A percentile compares a stretch with the other conserved stretches of the same genome.
These are phyloP conservation scores for Kradibia gibbosae DNA, from an alignment of 1,140 invertebrate genomes.

Conservation along the genomic window DNA sequence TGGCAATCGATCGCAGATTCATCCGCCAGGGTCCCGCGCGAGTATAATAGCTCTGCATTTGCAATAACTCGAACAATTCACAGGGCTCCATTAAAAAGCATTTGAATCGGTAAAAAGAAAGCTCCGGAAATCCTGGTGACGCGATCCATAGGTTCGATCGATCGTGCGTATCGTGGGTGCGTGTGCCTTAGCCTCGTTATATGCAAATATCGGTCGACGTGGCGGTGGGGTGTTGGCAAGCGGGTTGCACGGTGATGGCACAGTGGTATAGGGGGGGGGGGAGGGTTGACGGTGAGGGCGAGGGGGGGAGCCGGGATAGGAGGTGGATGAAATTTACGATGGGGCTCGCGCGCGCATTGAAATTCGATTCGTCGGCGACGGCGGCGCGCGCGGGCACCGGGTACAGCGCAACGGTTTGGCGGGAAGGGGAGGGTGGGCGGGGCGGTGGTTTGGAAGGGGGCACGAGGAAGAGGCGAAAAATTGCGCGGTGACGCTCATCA, in stretches of 20 bases:
- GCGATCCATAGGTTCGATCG: background rate
- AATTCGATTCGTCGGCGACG: conserved; percentile 51
- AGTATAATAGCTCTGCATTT: background rate
- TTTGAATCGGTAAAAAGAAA: background rate
- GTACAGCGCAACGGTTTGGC: background rate
- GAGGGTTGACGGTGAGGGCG: background rate
- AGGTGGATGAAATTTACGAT: conserved; percentile 7
- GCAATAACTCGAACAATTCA: conserved; percentile 3
- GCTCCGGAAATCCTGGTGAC: background rate
- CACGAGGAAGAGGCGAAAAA: background rate
- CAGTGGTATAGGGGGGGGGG: no score
- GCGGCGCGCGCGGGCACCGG: no score
- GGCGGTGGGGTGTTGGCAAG: no score
- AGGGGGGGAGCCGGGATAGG: no score
- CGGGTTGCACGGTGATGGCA: no score
- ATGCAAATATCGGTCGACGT: background rate
- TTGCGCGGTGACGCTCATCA: conserved; percentile 56
- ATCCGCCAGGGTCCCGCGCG: background rate
- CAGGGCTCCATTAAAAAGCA: background rate
- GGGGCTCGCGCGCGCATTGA: conserved; percentile 44
- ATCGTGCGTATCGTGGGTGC: background rate
- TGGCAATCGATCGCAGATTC: background rate
- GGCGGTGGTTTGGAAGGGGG: background rate
- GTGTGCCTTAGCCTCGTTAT: background rate
- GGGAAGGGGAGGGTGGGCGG: background rate